A percentile compares a stretch with the other conserved stretches of the same genome.
Conservation (phyloP, 2,888 invertebrate species). For the Protodeltote pygarga region DNA sequence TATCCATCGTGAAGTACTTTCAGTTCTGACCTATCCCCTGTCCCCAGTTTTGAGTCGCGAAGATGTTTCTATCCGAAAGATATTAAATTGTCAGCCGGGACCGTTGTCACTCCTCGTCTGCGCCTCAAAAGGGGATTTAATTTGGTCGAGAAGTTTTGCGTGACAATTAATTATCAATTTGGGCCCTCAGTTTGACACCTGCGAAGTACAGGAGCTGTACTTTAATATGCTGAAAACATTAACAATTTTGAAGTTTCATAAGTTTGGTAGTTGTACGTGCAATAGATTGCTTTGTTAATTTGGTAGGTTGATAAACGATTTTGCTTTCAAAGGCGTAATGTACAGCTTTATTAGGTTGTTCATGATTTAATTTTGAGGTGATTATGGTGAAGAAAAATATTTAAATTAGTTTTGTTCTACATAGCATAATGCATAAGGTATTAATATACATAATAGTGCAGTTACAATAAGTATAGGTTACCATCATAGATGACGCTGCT, state of each 20-base stretch:
- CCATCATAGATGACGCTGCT: too few relatives aligned
- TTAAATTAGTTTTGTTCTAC: too few relatives aligned
- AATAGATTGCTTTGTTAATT: conserved; percentile 2
- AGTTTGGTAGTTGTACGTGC: conserved; percentile 15
- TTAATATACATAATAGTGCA: too few relatives aligned
- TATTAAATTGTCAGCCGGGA: conserved; percentile 84
- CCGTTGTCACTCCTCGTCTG: conserved; percentile 70
- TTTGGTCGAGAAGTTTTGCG: conserved; percentile 81
- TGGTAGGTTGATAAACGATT: too few relatives aligned
- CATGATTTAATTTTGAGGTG: too few relatives aligned
- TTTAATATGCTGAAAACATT: conserved; percentile 48
- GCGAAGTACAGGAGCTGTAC: conserved; percentile 53
- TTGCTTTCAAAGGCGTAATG: too few relatives aligned
- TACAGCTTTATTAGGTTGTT: too few relatives aligned
- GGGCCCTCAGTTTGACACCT: conserved; percentile 76
- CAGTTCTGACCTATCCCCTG: conserved; percentile 46
- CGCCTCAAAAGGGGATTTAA: conserved; percentile 81
- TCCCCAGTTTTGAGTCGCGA: conserved; percentile 43
- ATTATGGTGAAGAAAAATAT: too few relatives aligned
- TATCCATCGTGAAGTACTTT: conserved; percentile 28
- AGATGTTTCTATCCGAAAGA: conserved; percentile 74
- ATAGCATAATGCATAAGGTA: too few relatives aligned
- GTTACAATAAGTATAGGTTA: too few relatives aligned
- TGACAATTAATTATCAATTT: conserved; percentile 85
- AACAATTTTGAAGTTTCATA: conserved; percentile 37